These are phyloP conservation scores for Muscicapa adusta DNA, from an alignment of 2,113 vertebrate genomes.

Conservation along the genomic window DNA sequence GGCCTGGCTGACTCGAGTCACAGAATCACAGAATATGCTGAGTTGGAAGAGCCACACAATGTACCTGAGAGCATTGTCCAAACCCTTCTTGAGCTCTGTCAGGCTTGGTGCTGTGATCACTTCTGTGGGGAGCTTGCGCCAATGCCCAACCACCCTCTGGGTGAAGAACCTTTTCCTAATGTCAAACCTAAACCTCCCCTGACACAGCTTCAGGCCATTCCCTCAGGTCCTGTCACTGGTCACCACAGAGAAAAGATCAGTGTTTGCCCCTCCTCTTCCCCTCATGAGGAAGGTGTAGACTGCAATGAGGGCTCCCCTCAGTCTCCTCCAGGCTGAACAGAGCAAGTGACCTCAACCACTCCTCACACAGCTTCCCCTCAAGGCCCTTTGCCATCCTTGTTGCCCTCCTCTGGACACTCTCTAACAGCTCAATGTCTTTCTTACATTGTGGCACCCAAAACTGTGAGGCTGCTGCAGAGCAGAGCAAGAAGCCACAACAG, in stretches of 20 bases:
- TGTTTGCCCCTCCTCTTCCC: too few relatives aligned
- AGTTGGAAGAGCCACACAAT: background rate
- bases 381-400: background rate
- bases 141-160: rapidly evolving
- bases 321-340: background rate
- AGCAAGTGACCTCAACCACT: background rate
- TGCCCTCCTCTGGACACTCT: background rate
- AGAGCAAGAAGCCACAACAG: background rate
- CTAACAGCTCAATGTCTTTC: background rate
- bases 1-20: background rate
- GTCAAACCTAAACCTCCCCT: rapidly evolving
- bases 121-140: background rate
- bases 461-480: background rate
- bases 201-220: background rate
- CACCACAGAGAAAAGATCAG: background rate
- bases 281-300: rapidly evolving
- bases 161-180: background rate
- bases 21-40: background rate
- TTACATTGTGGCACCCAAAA: background rate
- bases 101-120: too few relatives aligned
- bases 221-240: rapidly evolving
- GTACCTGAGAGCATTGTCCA: background rate
- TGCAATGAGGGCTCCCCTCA: background rate
- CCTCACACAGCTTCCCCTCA: background rate
- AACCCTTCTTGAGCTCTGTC: rapidly evolving